Evolutionary conservation across 23 tunicate species (phyloP).

Genomic region (Phallusia fumigata): DNA sequence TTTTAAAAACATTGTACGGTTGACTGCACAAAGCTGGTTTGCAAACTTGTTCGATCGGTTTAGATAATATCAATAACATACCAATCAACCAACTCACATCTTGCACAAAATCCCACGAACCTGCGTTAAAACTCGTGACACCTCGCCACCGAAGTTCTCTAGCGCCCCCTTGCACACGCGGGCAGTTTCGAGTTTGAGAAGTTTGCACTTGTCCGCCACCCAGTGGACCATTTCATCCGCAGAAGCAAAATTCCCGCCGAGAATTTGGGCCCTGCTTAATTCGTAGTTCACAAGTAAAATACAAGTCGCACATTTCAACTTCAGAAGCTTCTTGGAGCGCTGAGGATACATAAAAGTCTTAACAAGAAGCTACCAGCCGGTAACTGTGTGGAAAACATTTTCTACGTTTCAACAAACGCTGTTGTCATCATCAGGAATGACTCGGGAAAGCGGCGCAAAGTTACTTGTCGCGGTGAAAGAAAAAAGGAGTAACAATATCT

Average conservation of each 20-base stretch:
- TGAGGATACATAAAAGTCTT: too few relatives aligned
- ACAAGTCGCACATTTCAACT: conserved; percentile 38
- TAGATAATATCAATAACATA: too few relatives aligned
- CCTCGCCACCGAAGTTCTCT: conserved; percentile 41
- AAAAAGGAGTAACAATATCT: too few relatives aligned
- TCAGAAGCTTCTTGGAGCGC: background rate
- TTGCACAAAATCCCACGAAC: background rate
- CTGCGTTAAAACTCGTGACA: conserved; percentile 22
- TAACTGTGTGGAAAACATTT: too few relatives aligned
- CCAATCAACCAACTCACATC: background rate
- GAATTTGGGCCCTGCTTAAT: background rate
- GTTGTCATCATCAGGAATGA: too few relatives aligned
- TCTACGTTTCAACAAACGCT: too few relatives aligned
- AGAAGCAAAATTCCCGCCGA: background rate
- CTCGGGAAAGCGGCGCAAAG: too few relatives aligned
- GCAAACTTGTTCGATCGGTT: too few relatives aligned
- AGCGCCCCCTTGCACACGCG: conserved; percentile 45
- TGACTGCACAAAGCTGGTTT: too few relatives aligned
- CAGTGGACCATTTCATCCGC: conserved; percentile 11
- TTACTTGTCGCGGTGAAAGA: too few relatives aligned
- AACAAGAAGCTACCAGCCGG: too few relatives aligned
- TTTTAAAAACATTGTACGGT: too few relatives aligned
- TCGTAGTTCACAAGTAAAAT: conserved; percentile 42
- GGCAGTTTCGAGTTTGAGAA: conserved; percentile 39
- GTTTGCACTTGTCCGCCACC: conserved; percentile 37